Percentiles rank a stretch among this genome's conserved stretches.
Evolutionary conservation across 2,113 vertebrate genomes (phyloP).

Genomic region (Hucho hucho): DNA sequence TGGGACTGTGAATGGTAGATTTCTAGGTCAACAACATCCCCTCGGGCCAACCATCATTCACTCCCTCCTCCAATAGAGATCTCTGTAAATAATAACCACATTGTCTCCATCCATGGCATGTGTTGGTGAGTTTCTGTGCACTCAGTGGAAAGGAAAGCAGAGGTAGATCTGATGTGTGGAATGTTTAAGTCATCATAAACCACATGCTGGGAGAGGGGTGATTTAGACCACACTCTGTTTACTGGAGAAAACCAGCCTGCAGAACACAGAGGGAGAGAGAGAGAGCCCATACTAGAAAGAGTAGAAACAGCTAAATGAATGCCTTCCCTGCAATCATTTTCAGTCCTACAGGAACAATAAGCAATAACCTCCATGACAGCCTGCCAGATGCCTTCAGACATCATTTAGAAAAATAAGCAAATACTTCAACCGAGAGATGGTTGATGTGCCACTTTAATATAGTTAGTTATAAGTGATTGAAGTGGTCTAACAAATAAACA

Average conservation of each 20-base stretch:
- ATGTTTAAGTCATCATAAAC: constrained; percentile 65
- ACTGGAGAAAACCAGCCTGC: constrained; percentile 14
- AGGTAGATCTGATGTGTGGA: constrained; percentile 24
- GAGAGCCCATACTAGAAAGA: not conserved
- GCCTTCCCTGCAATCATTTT: not conserved
- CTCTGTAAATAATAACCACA: too few relatives aligned
- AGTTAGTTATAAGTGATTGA: too few relatives aligned
- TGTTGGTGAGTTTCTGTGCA: not conserved
- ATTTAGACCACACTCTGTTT: constrained; percentile 41
- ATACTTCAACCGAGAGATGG: not conserved
- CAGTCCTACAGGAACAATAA: not conserved
- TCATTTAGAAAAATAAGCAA: not conserved
- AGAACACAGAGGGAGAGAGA: constrained; percentile 5
- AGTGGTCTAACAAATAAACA: too few relatives aligned
- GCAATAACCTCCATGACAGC: not conserved
- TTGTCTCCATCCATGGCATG: too few relatives aligned
- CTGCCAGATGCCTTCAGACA: not conserved
- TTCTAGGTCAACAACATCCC: too few relatives aligned
- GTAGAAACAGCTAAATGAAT: not conserved
- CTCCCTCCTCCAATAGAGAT: too few relatives aligned
- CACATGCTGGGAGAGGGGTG: constrained; percentile 59
- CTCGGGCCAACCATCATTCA: too few relatives aligned
- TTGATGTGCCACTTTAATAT: too few relatives aligned
- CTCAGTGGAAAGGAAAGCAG: constrained; percentile 30
- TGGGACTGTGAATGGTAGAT: not conserved